Percentiles rank a stretch among this genome's conserved stretches.
Conservation (phyloP, 2,113 vertebrate species). For the Nipponia nippon region DNA sequence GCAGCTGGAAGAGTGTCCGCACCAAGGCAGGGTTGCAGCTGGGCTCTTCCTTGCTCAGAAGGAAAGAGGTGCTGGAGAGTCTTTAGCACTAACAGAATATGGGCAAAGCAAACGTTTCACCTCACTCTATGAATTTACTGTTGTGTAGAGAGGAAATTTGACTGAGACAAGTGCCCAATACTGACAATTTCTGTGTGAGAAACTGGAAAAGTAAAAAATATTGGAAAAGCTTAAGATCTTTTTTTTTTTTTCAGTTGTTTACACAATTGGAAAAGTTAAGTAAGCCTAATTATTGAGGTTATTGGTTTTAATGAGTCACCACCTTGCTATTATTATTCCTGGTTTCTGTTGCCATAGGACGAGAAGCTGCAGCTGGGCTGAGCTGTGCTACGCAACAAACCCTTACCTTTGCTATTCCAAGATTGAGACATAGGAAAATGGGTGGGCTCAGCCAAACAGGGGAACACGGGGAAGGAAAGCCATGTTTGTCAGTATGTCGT, state of each 20-base stretch:
- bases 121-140: neutral
- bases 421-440: neutral
- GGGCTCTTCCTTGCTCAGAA: neutral
- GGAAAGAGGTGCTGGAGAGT: neutral
- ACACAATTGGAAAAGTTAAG: constrained; percentile 48
- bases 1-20: neutral
- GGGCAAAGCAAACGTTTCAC: neutral
- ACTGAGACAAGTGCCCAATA: neutral
- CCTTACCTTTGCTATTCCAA: neutral
- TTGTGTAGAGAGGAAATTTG: neutral
- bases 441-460: neutral
- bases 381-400: neutral
- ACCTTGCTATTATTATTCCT: constrained; percentile 40
- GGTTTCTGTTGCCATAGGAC: constrained; percentile 24
- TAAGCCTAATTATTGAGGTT: constrained; percentile 59
- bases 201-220: neutral
- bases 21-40: neutral
- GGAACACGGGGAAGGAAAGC: neutral
- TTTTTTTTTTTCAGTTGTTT: neutral
- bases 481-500: neutral
- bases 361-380: constrained; percentile 42
- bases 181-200: neutral
- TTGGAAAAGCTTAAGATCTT: neutral
- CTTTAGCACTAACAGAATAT: neutral
- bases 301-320: constrained; percentile 63